Conservation (phyloP, 2,797 vertebrate genomes). For the Strix occidentalis region DNA sequence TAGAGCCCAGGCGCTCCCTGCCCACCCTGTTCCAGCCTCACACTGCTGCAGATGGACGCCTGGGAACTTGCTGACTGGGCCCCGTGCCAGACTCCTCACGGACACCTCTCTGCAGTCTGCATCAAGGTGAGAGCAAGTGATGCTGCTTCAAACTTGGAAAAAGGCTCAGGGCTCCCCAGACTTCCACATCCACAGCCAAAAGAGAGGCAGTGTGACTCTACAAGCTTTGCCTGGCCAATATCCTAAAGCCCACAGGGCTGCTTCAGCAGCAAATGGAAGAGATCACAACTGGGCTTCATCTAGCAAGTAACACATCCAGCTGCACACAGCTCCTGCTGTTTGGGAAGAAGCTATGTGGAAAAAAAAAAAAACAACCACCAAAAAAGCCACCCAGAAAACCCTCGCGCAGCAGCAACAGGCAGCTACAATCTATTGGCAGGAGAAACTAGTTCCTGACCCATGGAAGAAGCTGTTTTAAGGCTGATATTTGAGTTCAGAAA, state of each 20-base stretch:
- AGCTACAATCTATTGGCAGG: background rate
- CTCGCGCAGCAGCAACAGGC: background rate
- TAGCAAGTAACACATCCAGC: background rate
- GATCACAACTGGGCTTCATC: background rate
- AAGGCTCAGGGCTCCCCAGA: background rate
- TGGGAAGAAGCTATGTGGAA: background rate
- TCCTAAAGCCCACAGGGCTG: background rate
- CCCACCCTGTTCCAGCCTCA: background rate
- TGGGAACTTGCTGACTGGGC: accelerated
- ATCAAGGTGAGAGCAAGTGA: background rate
- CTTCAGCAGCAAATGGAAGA: background rate
- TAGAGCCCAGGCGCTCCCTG: background rate
- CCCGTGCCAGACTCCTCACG: background rate
- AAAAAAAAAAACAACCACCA: background rate
- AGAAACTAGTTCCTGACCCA: background rate
- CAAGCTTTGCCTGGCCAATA: background rate
- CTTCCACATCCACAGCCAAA: background rate
- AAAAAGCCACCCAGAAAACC: background rate
- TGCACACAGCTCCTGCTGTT: conserved; percentile 18
- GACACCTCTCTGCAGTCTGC: background rate
- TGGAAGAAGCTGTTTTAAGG: background rate
- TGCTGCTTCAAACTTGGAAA: background rate
- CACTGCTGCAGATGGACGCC: background rate
- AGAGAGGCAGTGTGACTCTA: background rate
- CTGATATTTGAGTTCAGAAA: background rate